These are phyloP conservation scores for Hydractinia symbiolongicarpus DNA, from an alignment of 30 jellyfish, hydroid and myxozoan genomes.

Conservation along the genomic window DNA sequence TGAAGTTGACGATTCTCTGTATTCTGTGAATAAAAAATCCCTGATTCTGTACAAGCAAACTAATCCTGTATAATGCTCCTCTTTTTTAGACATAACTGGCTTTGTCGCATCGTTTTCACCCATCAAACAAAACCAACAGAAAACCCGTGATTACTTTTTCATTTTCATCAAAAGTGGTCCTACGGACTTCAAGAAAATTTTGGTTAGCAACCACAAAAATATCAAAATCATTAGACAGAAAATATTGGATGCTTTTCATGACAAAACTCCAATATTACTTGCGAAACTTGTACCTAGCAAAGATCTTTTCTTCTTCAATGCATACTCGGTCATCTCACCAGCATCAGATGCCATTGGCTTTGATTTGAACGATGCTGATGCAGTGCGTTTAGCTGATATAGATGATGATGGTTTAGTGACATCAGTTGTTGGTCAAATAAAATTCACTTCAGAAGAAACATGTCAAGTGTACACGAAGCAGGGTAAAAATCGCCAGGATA, in stretches of 20 bases:
- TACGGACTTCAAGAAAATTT: background rate
- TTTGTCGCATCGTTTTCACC: constrained; percentile 10
- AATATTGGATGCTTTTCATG: constrained; percentile 10
- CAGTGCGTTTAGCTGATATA: background rate
- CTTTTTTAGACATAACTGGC: constrained; percentile 2
- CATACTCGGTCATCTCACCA: background rate
- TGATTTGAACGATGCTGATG: constrained; percentile 15
- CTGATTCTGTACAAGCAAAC: no score
- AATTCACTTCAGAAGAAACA: background rate
- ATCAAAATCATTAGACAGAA: background rate
- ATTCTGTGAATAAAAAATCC: no score
- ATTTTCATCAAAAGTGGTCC: background rate
- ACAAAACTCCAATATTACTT: background rate
- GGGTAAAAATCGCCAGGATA: background rate
- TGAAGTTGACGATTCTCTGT: no score
- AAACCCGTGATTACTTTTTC: constrained; percentile 2
- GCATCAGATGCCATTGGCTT: background rate
- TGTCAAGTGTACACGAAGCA: background rate
- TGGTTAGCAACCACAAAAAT: background rate
- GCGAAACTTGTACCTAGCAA: background rate
- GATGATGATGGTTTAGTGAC: background rate
- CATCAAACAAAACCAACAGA: background rate
- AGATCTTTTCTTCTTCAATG: background rate
- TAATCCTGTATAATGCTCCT: background rate
- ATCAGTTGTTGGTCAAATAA: background rate